A percentile compares a stretch with the other conserved stretches of the same genome.
Evolutionary conservation across 2,797 vertebrate genomes (phyloP).

Genomic region (Lepilemur septentrionalis): DNA sequence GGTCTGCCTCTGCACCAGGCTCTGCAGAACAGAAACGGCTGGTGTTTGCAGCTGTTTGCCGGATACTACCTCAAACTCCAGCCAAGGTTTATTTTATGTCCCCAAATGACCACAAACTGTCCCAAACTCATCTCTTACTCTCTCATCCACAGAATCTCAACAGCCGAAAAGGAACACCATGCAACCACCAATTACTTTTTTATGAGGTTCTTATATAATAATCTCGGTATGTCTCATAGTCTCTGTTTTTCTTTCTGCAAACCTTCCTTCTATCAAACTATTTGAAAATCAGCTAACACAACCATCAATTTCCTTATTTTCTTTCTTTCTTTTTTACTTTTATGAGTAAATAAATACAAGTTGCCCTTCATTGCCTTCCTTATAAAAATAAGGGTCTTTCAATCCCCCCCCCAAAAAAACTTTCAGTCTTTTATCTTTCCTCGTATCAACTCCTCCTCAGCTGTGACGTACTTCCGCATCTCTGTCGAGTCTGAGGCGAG

Average conservation of each 20-base stretch:
- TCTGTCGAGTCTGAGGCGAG: neutral
- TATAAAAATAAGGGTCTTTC: neutral
- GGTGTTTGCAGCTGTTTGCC: neutral
- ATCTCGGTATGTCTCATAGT: neutral
- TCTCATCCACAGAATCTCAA: neutral
- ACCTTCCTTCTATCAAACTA: neutral
- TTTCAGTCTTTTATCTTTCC: neutral
- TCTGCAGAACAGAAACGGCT: neutral
- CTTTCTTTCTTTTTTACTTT: neutral
- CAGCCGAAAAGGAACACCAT: neutral
- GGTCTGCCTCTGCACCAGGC: neutral
- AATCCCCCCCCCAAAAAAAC: too few species aligned
- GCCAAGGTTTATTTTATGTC: neutral
- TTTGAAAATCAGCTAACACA: neutral
- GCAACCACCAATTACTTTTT: neutral
- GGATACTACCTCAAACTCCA: neutral
- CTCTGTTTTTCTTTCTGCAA: neutral
- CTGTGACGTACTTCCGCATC: neutral
- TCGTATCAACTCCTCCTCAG: neutral
- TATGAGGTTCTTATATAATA: neutral
- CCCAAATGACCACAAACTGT: neutral
- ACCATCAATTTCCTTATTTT: neutral
- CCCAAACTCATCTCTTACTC: neutral
- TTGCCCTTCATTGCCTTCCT: neutral
- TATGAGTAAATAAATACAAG: neutral